Base-by-base conservation (phyloP, 2,113 vertebrate species). In the Syrmaticus mikado region DNA sequence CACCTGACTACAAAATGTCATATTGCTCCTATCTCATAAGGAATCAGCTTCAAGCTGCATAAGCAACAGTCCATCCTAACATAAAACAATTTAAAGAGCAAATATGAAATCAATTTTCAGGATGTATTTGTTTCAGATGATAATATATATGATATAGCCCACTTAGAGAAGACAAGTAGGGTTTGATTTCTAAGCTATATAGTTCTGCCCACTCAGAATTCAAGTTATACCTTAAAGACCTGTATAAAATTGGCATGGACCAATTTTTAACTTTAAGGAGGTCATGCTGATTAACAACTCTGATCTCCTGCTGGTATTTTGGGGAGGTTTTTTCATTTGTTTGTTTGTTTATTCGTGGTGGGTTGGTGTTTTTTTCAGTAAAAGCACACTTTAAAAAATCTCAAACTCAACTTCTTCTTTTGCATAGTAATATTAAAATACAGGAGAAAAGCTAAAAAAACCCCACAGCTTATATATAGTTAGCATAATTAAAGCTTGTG, bases 361-460 rank as follows among this genome's bases (percentile, higher is more conserved):
- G 41, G 14, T 43, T 38, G 38, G 38, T 38, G 11, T 7, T 1
- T 1, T 85, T 36, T 76, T 57, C 45, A 85, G 66, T 71, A 67
- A 85, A 80, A 11, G 21, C n/a, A 62, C 36, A 38, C 28, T 87
- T 82, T 1, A 5, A 87, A 64, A 40, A 85, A 66, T 53, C 24
- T 85, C 50, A 50, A 85, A 80, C 45, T 62, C 64, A 80, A 11
- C 9, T 46, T 82, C 67, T 61, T 74, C 7, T 81, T 94, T 90
- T 43, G 58, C 52, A 50, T 2, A 68, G 21, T 30, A 7, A 40
- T 64, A 91, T 68, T 87, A 70, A 82, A 86, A 70, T 90, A 22
- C 30, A 73, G 60, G 45, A 92, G 71, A 72, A 92, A 88, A 84
- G n/a, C 38, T 58, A 87, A 91, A 81, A 93, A 81, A 90, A 94